Evolutionary conservation across 2,888 invertebrate genomes (phyloP).

Genomic region (Eristalinus sepulchralis): DNA sequence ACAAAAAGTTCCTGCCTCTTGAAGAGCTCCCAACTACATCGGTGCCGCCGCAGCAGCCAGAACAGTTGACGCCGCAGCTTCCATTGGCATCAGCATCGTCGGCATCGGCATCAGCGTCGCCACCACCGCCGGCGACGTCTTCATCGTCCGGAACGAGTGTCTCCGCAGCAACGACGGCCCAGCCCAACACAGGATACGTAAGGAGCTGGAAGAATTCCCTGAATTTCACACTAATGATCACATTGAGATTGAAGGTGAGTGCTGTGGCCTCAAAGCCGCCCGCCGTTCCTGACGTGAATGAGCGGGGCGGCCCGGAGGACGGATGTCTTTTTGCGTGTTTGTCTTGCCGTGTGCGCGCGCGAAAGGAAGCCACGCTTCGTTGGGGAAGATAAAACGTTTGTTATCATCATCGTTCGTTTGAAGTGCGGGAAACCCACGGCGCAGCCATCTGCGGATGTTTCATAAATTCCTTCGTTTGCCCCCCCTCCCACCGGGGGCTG

Average conservation of each 20-base stretch:
- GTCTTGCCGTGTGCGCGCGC: not conserved
- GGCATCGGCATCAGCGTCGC: conserved; percentile 44
- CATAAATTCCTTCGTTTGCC: conserved; percentile 22
- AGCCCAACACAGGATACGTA: conserved; percentile 78
- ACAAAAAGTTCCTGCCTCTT: conserved; percentile 77
- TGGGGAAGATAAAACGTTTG: conserved; percentile 51
- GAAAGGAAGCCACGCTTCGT: conserved; percentile 47
- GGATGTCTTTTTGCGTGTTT: conserved; percentile 28
- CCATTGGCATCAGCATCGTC: conserved; percentile 37
- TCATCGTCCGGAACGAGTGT: conserved; percentile 59
- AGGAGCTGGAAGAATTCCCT: conserved; percentile 78
- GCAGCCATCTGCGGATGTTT: conserved; percentile 1
- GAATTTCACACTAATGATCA: conserved; percentile 80
- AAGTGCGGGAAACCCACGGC: conserved; percentile 29
- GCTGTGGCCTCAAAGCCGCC: not conserved
- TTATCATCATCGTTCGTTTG: conserved; percentile 62
- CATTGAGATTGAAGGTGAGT: conserved; percentile 78
- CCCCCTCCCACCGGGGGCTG: not conserved
- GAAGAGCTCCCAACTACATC: conserved; percentile 74
- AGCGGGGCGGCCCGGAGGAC: conserved; percentile 7
- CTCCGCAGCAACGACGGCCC: conserved; percentile 75
- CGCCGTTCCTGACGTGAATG: not conserved
- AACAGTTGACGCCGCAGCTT: conserved; percentile 43
- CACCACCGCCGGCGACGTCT: conserved; percentile 17
- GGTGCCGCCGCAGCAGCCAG: conserved; percentile 57